A percentile compares a stretch with the other conserved stretches of the same genome.
phyloP scores from a whole-genome alignment of 1,140 invertebrate genomes.

The Magallana gigas region DNA sequence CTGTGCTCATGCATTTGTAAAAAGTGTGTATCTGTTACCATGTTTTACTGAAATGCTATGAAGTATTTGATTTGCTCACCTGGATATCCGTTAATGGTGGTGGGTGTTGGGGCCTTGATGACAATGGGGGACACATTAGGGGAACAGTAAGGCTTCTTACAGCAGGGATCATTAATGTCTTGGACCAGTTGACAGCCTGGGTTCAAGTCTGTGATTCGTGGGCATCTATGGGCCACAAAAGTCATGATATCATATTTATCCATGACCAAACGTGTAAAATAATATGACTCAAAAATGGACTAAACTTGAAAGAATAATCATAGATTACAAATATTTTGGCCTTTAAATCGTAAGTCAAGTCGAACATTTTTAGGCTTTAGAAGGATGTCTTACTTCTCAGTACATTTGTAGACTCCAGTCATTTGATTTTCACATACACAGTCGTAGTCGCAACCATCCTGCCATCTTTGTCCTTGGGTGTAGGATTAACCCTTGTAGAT shows the following conservation, averaged over 20 bases:
- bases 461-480: slow-evolving; percentile 60
- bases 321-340: no score
- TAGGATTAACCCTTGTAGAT: slow-evolving; percentile 62
- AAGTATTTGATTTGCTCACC: neutral
- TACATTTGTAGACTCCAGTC: slow-evolving; percentile 61
- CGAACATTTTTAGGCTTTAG: no score
- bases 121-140: slow-evolving; percentile 40
- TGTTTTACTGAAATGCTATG: no score
- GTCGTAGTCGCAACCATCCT: slow-evolving; percentile 60
- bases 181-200: slow-evolving; percentile 56
- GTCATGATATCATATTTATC: neutral
- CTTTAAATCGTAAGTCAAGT: no score
- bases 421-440: slow-evolving; percentile 57
- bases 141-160: slow-evolving; percentile 61
- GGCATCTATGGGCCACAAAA: slow-evolving; percentile 54
- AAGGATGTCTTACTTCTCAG: slow-evolving; percentile 55
- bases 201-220: slow-evolving; percentile 50
- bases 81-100: neutral
- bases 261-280: no score
- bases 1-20: no score
- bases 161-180: slow-evolving; percentile 60
- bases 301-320: no score
- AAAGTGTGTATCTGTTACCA: no score
- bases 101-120: slow-evolving; percentile 35
- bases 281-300: no score